A percentile compares a stretch with the other conserved stretches of the same genome.
Evolutionary conservation across 2,888 invertebrate genomes (phyloP).

Genomic region (Drosophila planitibia): DNA sequence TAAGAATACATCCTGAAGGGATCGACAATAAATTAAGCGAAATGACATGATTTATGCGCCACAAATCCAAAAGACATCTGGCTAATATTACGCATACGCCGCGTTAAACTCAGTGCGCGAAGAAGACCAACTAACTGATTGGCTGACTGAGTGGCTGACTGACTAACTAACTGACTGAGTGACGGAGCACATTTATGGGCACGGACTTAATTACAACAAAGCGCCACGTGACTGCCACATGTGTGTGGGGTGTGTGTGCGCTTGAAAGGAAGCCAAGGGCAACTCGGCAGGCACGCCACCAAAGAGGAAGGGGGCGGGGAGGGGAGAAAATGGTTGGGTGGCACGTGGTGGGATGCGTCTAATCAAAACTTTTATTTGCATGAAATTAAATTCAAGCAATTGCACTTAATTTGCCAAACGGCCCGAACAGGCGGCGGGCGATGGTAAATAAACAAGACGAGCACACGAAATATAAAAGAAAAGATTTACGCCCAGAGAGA

Average conservation of each 20-base stretch:
- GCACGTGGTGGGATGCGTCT: slow-evolving; percentile 60
- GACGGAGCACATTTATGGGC: slow-evolving; percentile 57
- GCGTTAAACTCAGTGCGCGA: slow-evolving; percentile 29
- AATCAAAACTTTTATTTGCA: slow-evolving; percentile 84
- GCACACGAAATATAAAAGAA: slow-evolving; percentile 50
- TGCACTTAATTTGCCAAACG: slow-evolving; percentile 83
- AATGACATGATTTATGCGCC: slow-evolving; percentile 17
- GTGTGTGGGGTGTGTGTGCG: slow-evolving; percentile 15
- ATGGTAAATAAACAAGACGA: slow-evolving; percentile 76
- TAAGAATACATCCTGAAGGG: background rate
- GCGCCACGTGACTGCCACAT: slow-evolving; percentile 65
- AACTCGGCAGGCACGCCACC: background rate
- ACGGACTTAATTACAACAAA: slow-evolving; percentile 76
- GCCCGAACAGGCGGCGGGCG: slow-evolving; percentile 56
- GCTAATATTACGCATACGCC: slow-evolving; percentile 64
- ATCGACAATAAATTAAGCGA: background rate
- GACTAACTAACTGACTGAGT: slow-evolving; percentile 23
- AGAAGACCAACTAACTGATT: slow-evolving; percentile 8
- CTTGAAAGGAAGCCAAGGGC: slow-evolving; percentile 15
- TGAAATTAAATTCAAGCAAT: slow-evolving; percentile 84
- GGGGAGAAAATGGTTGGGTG: background rate
- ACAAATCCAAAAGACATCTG: slow-evolving; percentile 12
- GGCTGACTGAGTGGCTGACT: slow-evolving; percentile 14
- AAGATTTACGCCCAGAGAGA: slow-evolving; percentile 51
- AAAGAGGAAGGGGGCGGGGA: too few relatives aligned